A percentile compares a stretch with the other conserved stretches of the same genome.
Evolutionary conservation across 2,888 invertebrate species (phyloP).

Genomic region (Theodoxus fluviatilis): DNA sequence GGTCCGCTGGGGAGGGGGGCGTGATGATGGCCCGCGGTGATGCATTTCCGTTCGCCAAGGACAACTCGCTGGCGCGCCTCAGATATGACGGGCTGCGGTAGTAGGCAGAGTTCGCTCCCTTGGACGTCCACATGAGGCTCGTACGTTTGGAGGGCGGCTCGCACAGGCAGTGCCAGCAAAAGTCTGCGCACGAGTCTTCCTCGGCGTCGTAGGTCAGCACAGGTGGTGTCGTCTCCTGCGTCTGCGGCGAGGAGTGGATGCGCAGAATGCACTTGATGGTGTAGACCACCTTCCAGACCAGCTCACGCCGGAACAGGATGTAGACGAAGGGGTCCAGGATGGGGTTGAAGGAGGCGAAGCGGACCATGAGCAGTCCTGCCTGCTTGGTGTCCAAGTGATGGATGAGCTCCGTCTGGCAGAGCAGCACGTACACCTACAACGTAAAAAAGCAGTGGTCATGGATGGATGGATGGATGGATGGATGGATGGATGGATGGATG

Average conservation of each 20-base stretch:
- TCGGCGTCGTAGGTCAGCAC: constrained; percentile 28
- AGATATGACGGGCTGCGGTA: constrained; percentile 24
- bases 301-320: constrained; percentile 58
- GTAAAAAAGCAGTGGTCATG: too few species aligned
- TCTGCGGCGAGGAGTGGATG: constrained; percentile 18
- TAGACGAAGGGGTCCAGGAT: constrained; percentile 65
- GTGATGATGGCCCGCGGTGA: constrained; percentile 12
- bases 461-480: too few species aligned
- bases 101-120: constrained; percentile 20
- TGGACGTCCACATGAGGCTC: too few species aligned
- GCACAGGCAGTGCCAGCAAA: constrained; percentile 47
- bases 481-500: too few species aligned
- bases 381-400: constrained; percentile 31
- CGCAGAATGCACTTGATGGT: constrained; percentile 34
- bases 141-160: constrained; percentile 35
- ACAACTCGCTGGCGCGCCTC: constrained; percentile 20
- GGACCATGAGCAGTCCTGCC: constrained; percentile 54
- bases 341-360: constrained; percentile 62
- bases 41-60: constrained; percentile 21
- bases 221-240: constrained; percentile 18
- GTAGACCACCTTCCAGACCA: constrained; percentile 41
- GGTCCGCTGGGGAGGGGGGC: constrained; percentile 21
- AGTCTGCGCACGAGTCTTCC: constrained; percentile 40
- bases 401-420: constrained; percentile 40
- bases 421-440: constrained; percentile 40